Conservation (phyloP, 92 coral and sea anemone species). For the Parazoanthus swiftii region DNA sequence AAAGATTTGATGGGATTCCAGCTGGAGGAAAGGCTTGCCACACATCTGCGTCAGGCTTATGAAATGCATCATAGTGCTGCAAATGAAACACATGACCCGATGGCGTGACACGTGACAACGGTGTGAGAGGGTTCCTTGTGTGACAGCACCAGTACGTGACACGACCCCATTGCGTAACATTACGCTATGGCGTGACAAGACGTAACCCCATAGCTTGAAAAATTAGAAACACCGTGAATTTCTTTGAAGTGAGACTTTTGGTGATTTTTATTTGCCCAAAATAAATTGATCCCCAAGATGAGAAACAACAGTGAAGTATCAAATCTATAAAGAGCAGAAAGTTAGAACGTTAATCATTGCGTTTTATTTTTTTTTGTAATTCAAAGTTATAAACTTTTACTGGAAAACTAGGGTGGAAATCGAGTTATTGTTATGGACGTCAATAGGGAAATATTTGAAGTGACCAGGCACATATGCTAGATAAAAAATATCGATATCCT, state of each 20-base stretch:
- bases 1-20: slow-evolving; percentile 98
- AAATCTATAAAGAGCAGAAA: too few species aligned
- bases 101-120: slow-evolving; percentile 24
- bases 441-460: too few species aligned
- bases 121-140: not conserved
- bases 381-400: too few species aligned
- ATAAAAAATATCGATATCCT: too few species aligned
- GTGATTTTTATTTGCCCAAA: not conserved
- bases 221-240: too few species aligned
- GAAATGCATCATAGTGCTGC: slow-evolving; percentile 56
- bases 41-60: slow-evolving; percentile 47
- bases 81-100: slow-evolving; percentile 19
- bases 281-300: too few species aligned
- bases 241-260: not conserved
- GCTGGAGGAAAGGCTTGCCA: slow-evolving; percentile 84
- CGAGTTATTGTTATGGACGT: too few species aligned
- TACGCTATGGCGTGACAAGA: not conserved
- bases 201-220: not conserved
- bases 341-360: too few species aligned
- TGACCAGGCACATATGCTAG: too few species aligned
- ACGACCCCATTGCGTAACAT: not conserved
- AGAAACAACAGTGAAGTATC: too few species aligned
- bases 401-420: too few species aligned
- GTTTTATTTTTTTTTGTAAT: too few species aligned
- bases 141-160: not conserved